phyloP scores from a whole-genome alignment of 2,888 invertebrate genomes.

The Dusona sp. region DNA sequence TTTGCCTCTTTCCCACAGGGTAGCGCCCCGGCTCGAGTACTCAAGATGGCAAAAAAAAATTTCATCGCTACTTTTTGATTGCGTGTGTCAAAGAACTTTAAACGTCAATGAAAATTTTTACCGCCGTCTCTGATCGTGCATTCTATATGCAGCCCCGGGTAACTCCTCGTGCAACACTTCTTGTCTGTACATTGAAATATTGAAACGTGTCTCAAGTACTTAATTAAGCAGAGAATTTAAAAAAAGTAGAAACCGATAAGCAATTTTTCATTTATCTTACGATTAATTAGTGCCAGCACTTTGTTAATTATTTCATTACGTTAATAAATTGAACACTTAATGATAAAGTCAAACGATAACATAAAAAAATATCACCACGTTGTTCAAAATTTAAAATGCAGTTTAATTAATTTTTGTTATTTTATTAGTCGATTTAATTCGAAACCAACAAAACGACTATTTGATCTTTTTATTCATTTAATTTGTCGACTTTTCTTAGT shows the following conservation, averaged over 20 bases:
- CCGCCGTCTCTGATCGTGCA: neutral
- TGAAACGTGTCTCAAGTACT: slow-evolving; percentile 27
- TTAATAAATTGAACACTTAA: neutral
- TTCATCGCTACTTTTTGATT: slow-evolving; percentile 48
- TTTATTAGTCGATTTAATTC: too few relatives aligned
- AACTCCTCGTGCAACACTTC: neutral
- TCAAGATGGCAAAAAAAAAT: slow-evolving; percentile 66
- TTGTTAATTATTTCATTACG: neutral
- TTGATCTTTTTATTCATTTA: too few relatives aligned
- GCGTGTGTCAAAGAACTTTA: slow-evolving; percentile 53
- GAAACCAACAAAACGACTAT: too few relatives aligned
- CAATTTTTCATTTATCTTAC: neutral
- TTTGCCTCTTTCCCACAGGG: slow-evolving; percentile 75
- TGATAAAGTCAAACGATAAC: neutral
- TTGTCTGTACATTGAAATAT: slow-evolving; percentile 27
- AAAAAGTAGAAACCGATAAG: neutral
- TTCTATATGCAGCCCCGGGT: slow-evolving; percentile 14
- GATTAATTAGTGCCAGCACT: neutral
- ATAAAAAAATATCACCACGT: too few relatives aligned
- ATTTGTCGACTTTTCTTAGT: too few relatives aligned
- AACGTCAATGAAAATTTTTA: slow-evolving; percentile 60
- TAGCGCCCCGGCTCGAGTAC: slow-evolving; percentile 65
- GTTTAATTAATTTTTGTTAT: too few relatives aligned
- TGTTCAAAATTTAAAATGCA: too few relatives aligned
- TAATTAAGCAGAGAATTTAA: slow-evolving; percentile 8